Percentiles rank a stretch among this genome's conserved stretches.
Evolutionary conservation across 2,797 vertebrate species (phyloP).

Genomic region (Spheniscus humboldti): DNA sequence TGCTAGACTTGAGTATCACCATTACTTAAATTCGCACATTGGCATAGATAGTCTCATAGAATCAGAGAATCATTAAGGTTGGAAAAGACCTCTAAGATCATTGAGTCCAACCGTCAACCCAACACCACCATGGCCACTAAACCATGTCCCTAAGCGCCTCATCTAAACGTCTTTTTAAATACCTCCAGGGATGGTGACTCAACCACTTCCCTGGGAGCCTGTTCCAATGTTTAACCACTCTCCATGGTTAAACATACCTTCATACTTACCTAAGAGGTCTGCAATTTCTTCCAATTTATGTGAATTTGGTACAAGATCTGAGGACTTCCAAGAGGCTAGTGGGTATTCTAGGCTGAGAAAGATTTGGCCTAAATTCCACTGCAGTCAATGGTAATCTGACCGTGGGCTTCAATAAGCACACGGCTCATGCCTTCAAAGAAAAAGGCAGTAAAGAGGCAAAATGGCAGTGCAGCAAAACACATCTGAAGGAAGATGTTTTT

Average conservation of each 20-base stretch:
- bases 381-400: neutral
- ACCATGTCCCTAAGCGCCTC: no score
- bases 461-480: neutral
- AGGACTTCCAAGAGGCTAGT: neutral
- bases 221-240: no score
- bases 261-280: neutral
- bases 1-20: neutral
- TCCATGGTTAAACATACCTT: neutral
- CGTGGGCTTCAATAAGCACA: neutral
- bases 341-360: neutral
- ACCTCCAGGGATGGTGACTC: no score
- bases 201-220: no score
- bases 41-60: neutral
- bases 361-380: neutral
- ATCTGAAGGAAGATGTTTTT: neutral
- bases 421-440: neutral
- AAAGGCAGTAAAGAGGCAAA: neutral
- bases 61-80: no score
- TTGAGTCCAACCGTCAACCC: no score
- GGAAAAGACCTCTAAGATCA: no score
- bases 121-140: no score
- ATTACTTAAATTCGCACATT: fast-evolving
- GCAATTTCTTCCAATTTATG: neutral
- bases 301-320: neutral
- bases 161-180: no score